Evolutionary conservation across 2,888 invertebrate genomes (phyloP).

Genomic region (Cryptosula pallasiana): DNA sequence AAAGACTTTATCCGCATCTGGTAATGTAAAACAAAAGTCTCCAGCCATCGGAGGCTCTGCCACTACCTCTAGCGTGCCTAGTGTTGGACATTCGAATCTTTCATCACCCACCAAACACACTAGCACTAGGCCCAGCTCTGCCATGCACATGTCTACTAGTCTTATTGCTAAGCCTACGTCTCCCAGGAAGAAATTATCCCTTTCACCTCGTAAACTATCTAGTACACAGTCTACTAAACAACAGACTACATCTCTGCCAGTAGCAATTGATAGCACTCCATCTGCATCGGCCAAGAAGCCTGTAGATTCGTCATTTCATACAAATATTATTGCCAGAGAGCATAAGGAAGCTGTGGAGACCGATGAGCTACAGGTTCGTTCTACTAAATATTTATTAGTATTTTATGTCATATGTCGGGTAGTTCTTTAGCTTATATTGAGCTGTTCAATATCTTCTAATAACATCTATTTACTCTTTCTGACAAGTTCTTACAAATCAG

Average conservation of each 20-base stretch:
- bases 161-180: not conserved
- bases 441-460: no score
- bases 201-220: not conserved
- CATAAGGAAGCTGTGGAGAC: constrained; percentile 11
- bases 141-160: not conserved
- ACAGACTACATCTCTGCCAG: not conserved
- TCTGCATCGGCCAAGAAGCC: not conserved
- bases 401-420: no score
- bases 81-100: not conserved
- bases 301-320: not conserved
- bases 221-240: not conserved
- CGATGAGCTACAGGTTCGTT: constrained; percentile 1
- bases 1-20: not conserved
- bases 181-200: not conserved
- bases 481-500: no score
- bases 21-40: not conserved
- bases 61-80: not conserved
- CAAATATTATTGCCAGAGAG: not conserved
- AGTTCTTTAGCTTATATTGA: no score
- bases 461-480: no score
- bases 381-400: no score
- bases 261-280: no score
- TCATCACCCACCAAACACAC: not conserved
- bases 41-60: not conserved
- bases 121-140: not conserved